Evolutionary conservation across 2,888 invertebrate species (phyloP).

Genomic region (Andrena bicolor): DNA sequence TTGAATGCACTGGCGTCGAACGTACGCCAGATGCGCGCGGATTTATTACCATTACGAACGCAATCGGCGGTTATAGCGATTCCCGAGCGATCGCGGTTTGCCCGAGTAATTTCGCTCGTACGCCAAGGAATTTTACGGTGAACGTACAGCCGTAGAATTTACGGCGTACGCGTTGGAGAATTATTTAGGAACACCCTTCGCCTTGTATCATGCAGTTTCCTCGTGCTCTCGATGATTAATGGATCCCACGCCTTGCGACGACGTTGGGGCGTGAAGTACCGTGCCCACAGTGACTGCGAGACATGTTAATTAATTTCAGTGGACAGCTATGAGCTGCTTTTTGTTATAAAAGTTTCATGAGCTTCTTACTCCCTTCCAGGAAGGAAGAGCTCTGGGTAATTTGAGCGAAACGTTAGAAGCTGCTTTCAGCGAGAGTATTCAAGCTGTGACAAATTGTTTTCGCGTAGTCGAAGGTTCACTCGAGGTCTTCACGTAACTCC

Average conservation of each 20-base stretch:
- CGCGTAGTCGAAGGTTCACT: neutral
- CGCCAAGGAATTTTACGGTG: slow-evolving; percentile 21
- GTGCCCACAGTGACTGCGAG: neutral
- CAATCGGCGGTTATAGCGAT: slow-evolving; percentile 36
- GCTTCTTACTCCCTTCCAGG: neutral
- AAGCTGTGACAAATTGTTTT: neutral
- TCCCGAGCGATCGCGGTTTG: neutral
- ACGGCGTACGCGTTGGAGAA: neutral
- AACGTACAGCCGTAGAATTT: neutral
- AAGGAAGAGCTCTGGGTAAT: too few relatives aligned
- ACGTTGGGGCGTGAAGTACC: neutral
- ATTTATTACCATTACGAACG: slow-evolving; percentile 20
- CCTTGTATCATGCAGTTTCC: neutral
- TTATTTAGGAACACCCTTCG: slow-evolving; percentile 15
- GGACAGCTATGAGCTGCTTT: neutral
- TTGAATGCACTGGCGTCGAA: neutral
- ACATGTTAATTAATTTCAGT: slow-evolving; percentile 20
- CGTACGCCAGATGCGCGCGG: neutral
- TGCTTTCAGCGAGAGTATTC: slow-evolving; percentile 1
- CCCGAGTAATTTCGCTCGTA: slow-evolving; percentile 20
- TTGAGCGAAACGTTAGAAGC: neutral
- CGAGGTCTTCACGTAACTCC: neutral
- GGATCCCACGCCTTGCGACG: neutral
- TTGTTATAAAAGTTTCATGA: slow-evolving; percentile 7
- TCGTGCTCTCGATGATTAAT: slow-evolving; percentile 6